Conservation (phyloP, 2,113 vertebrate species). For the Paralichthys olivaceus region DNA sequence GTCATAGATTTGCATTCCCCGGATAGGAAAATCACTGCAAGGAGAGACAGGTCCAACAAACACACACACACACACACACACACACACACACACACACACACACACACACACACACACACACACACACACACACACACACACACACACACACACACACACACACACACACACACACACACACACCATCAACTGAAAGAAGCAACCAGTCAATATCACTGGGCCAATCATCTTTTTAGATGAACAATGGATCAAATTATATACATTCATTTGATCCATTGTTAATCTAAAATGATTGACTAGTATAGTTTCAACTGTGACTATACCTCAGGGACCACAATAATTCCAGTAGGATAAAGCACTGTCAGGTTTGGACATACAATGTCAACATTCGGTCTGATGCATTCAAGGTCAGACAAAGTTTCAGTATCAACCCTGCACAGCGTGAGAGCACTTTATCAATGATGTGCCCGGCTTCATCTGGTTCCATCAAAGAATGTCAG, state of each 20-base stretch:
- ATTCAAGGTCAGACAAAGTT: background rate
- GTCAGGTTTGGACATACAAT: background rate
- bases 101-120: conserved; percentile 10
- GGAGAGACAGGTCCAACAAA: conserved; percentile 8
- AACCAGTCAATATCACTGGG: too few relatives aligned
- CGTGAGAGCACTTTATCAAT: background rate
- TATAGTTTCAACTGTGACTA: too few relatives aligned
- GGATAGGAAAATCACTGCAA: conserved; percentile 92
- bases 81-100: too few relatives aligned
- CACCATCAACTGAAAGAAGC: too few relatives aligned
- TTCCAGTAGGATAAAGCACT: background rate
- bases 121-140: background rate
- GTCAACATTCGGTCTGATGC: background rate
- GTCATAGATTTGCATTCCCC: conserved; percentile 96
- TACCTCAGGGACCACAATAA: too few relatives aligned
- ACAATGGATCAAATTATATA: too few relatives aligned
- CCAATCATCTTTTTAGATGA: too few relatives aligned
- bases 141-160: conserved; percentile 2
- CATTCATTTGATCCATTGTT: too few relatives aligned
- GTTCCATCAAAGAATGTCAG: conserved; percentile 15
- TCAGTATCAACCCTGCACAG: background rate
- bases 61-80: conserved; percentile 12
- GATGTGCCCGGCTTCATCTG: background rate
- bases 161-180: conserved; percentile 1
- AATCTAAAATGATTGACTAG: too few relatives aligned